Percentiles rank a stretch among this genome's conserved stretches.
Evolutionary conservation across 2,113 vertebrate genomes (phyloP).

Genomic region (Anguilla rostrata): DNA sequence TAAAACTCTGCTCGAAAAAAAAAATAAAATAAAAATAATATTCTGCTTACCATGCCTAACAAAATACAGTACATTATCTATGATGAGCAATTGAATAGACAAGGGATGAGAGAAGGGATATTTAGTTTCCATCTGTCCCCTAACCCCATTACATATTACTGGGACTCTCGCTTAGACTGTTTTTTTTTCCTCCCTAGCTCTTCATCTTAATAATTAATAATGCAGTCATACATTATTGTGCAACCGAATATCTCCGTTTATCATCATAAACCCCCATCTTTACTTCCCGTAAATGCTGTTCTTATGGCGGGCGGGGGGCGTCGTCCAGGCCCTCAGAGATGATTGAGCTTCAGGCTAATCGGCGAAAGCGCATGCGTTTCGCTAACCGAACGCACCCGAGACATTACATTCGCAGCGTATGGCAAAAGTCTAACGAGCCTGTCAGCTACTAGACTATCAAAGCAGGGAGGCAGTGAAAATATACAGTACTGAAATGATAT

Average conservation of each 20-base stretch:
- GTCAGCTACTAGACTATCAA: too few species aligned
- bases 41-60: not conserved
- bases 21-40: not conserved
- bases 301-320: not conserved
- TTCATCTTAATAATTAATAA: not conserved
- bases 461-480: too few species aligned
- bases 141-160: too few species aligned
- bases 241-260: not conserved
- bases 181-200: not conserved
- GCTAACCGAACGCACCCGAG: too few species aligned
- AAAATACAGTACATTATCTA: not conserved
- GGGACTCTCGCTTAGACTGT: too few species aligned
- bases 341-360: too few species aligned
- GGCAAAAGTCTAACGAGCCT: too few species aligned
- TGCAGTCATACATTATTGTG: not conserved
- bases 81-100: not conserved
- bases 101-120: not conserved
- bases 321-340: not conserved
- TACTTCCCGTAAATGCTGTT: not conserved
- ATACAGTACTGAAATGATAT: too few species aligned
- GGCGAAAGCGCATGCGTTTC: too few species aligned
- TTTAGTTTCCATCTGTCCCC: too few species aligned
- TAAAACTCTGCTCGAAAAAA: too few species aligned
- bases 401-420: too few species aligned
- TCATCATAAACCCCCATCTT: not conserved